Conservation (phyloP, 1,140 invertebrate species). For the Drosophila subpulchrella region DNA sequence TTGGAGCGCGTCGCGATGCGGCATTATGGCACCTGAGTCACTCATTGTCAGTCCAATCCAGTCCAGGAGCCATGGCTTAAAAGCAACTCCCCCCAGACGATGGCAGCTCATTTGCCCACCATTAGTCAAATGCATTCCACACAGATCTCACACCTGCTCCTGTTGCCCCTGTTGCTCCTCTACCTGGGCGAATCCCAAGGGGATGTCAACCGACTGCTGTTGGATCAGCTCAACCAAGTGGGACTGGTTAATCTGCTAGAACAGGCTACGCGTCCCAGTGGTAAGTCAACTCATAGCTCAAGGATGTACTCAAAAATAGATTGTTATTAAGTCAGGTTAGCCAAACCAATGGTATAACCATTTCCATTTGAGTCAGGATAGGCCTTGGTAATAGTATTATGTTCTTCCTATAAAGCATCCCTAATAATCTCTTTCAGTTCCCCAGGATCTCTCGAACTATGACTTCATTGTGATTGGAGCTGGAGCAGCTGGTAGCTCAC, state of each 20-base stretch:
- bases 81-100: conserved; percentile 25
- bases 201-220: conserved; percentile 26
- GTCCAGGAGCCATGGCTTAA: conserved; percentile 48
- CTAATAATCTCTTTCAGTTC: conserved; percentile 32
- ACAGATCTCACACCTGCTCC: conserved; percentile 9
- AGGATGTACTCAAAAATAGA: too few species aligned
- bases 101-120: conserved; percentile 35
- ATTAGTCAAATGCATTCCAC: conserved; percentile 15
- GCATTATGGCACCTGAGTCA: conserved; percentile 41
- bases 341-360: too few species aligned
- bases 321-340: neutral
- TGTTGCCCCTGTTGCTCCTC: conserved; percentile 4
- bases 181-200: neutral
- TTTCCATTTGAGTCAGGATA: too few species aligned
- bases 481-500: conserved; percentile 89
- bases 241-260: conserved; percentile 64
- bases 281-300: conserved; percentile 17
- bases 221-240: conserved; percentile 56
- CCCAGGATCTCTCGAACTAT: conserved; percentile 85
- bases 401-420: too few species aligned
- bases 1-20: neutral
- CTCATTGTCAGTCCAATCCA: conserved; percentile 8
- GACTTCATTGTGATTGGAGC: conserved; percentile 93
- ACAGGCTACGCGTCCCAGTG: conserved; percentile 48
- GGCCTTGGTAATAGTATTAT: too few species aligned